Evolutionary conservation across 1,140 invertebrate genomes (phyloP).

Genomic region (Rhizoglyphus robini): DNA sequence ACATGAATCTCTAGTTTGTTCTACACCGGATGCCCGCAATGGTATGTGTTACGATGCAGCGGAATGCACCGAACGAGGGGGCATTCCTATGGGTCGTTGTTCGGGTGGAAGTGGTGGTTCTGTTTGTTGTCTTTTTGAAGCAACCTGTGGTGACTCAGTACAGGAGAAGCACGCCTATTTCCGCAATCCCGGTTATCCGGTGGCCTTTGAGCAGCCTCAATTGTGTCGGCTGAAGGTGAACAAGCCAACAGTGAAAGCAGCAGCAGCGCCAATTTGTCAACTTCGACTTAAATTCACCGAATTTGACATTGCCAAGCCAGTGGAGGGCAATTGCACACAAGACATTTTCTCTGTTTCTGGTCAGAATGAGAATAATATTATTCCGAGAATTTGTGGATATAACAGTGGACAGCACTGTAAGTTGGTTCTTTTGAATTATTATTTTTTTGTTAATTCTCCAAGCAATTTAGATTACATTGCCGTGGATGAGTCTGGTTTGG

Average conservation of each 20-base stretch:
- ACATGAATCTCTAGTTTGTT: conserved; percentile 6
- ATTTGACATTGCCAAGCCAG: conserved; percentile 42
- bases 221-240: conserved; percentile 25
- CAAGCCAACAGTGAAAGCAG: conserved; percentile 8
- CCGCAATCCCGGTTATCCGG: conserved; percentile 25
- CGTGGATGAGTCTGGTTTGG: conserved; percentile 27
- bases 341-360: conserved; percentile 56
- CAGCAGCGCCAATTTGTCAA: conserved; percentile 47
- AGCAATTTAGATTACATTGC: conserved; percentile 27
- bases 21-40: conserved; percentile 24
- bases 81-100: conserved; percentile 28
- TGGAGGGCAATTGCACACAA: conserved; percentile 51
- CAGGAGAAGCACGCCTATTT: conserved; percentile 25
- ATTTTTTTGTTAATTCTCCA: conserved; percentile 14
- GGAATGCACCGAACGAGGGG: conserved; percentile 25
- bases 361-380: conserved; percentile 47
- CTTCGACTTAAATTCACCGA: conserved; percentile 59
- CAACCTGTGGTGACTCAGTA: conserved; percentile 22
- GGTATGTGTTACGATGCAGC: conserved; percentile 27
- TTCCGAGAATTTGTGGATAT: conserved; percentile 60
- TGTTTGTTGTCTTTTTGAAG: conserved; percentile 29
- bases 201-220: conserved; percentile 19
- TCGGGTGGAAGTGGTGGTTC: conserved; percentile 6
- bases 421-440: conserved; percentile 28
- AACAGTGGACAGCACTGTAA: conserved; percentile 69